Conservation (phyloP, 2,888 invertebrate genomes). For the Spialia ferax region DNA sequence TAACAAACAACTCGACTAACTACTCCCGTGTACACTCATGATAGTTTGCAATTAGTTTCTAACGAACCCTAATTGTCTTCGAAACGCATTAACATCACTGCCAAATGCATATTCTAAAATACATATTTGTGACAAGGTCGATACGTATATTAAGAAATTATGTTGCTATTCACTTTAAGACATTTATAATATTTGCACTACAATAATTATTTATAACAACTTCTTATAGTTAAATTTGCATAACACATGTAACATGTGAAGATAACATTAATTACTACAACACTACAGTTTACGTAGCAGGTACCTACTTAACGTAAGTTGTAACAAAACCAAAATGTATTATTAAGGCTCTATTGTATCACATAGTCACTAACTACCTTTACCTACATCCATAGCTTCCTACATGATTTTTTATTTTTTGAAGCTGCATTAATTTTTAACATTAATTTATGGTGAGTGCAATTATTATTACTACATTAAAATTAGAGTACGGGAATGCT, state of each 20-base stretch:
- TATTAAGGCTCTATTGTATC: background rate
- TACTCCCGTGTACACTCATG: background rate
- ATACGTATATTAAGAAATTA: background rate
- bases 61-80: slow-evolving; percentile 29
- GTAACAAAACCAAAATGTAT: background rate
- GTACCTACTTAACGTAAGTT: no score
- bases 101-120: slow-evolving; percentile 51
- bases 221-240: background rate
- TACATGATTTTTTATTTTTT: no score
- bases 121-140: slow-evolving; percentile 26
- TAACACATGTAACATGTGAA: slow-evolving; percentile 1
- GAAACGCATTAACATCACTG: slow-evolving; percentile 49
- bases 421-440: no score
- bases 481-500: no score
- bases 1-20: slow-evolving; percentile 13
- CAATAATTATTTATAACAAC: background rate
- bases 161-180: background rate
- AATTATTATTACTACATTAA: no score
- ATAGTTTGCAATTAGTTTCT: slow-evolving; percentile 43
- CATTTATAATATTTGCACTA: background rate
- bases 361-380: background rate
- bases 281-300: background rate
- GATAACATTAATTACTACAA: background rate
- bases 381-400: no score
- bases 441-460: no score